Conservation (phyloP, 2,797 vertebrate species). For the Myiotriccus ornatus region DNA sequence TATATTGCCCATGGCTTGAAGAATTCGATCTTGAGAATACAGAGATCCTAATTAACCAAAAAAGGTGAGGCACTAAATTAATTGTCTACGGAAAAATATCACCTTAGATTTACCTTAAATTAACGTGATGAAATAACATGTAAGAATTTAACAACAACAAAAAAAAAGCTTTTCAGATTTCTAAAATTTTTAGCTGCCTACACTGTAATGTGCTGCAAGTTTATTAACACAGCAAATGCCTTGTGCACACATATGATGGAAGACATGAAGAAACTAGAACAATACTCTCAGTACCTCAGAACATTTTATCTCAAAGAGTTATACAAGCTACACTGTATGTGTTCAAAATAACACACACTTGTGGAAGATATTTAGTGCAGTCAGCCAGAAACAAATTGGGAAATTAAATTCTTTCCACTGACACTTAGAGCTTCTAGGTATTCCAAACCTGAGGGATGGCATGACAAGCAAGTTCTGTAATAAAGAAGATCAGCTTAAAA, state of each 20-base stretch:
- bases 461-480: background rate
- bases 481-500: background rate
- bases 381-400: background rate
- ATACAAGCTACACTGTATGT: background rate
- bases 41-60: slow-evolving; percentile 83
- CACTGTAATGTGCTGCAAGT: background rate
- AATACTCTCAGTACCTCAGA: background rate
- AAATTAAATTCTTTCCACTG: slow-evolving; percentile 18
- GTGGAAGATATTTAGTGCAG: background rate
- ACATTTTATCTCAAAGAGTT: background rate
- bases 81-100: background rate
- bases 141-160: background rate
- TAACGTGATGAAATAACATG: background rate
- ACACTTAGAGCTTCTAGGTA: background rate
- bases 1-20: slow-evolving; percentile 98
- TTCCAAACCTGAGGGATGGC: background rate
- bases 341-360: slow-evolving; percentile 1
- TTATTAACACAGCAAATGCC: background rate
- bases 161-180: background rate
- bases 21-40: slow-evolving; percentile 92
- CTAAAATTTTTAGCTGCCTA: background rate
- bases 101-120: background rate
- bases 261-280: background rate
- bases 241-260: background rate
- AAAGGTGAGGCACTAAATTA: background rate